These are phyloP conservation scores for Drosophila colorata DNA, from an alignment of 2,888 invertebrate genomes.

Conservation along the genomic window DNA sequence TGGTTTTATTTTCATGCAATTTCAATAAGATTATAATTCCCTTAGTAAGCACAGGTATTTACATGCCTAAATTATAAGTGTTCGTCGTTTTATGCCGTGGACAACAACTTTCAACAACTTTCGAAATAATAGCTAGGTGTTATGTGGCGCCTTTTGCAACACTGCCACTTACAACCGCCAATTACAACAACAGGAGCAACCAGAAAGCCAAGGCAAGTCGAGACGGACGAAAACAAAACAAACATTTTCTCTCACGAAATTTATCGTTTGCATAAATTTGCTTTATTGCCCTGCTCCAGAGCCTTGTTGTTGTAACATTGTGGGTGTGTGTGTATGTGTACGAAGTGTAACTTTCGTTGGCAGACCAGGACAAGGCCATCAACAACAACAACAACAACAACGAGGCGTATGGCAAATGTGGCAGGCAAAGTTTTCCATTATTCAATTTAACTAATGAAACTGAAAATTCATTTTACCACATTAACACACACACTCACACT, in stretches of 20 bases:
- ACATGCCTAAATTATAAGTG: slow-evolving; percentile 3
- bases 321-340: slow-evolving; percentile 22
- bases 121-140: slow-evolving; percentile 52
- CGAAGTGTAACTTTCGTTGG: slow-evolving; percentile 76
- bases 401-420: slow-evolving; percentile 66
- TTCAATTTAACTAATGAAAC: slow-evolving; percentile 85
- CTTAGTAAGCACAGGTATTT: neutral
- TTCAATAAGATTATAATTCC: neutral
- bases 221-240: slow-evolving; percentile 69
- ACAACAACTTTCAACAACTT: slow-evolving; percentile 35
- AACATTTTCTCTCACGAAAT: slow-evolving; percentile 80
- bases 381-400: slow-evolving; percentile 37
- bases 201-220: slow-evolving; percentile 18
- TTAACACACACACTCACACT: slow-evolving; percentile 74
- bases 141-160: slow-evolving; percentile 69
- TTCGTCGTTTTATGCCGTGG: slow-evolving; percentile 5
- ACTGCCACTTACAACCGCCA: slow-evolving; percentile 47
- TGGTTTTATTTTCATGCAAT: neutral
- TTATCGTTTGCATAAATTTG: slow-evolving; percentile 84
- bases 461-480: slow-evolving; percentile 83
- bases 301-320: slow-evolving; percentile 43
- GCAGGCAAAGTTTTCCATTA: slow-evolving; percentile 81
- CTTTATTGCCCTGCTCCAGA: slow-evolving; percentile 73
- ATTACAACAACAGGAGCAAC: slow-evolving; percentile 24
- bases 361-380: slow-evolving; percentile 63